Percentiles rank a stretch among this genome's conserved stretches.
Conservation (phyloP, 2,113 vertebrate genomes). For the Leptosomus discolor region DNA sequence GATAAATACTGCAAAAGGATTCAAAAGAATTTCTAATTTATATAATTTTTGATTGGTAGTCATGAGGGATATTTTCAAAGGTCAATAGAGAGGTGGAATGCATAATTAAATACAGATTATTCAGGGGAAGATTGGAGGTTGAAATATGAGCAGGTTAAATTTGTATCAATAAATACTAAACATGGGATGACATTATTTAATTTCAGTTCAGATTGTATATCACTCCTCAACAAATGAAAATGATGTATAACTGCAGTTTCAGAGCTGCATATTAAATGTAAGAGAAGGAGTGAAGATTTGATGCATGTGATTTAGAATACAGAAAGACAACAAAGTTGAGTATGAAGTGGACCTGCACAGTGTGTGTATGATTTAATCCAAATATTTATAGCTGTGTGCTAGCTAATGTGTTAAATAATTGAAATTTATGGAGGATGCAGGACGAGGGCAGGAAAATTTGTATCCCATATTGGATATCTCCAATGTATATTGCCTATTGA, state of each 20-base stretch:
- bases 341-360: not conserved
- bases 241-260: constrained; percentile 49
- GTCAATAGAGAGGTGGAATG: constrained; percentile 65
- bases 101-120: constrained; percentile 65
- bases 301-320: constrained; percentile 27
- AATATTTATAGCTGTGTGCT: not conserved
- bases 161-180: constrained; percentile 68
- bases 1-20: constrained; percentile 6
- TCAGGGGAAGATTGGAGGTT: constrained; percentile 31
- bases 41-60: constrained; percentile 51
- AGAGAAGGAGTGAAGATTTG: constrained; percentile 16
- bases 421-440: not conserved
- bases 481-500: not conserved
- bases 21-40: constrained; percentile 38
- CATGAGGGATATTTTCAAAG: constrained; percentile 52
- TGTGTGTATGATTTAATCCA: not conserved
- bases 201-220: constrained; percentile 52
- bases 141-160: constrained; percentile 61
- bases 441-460: not conserved
- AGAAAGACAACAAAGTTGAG: not conserved
- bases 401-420: not conserved
- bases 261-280: constrained; percentile 33
- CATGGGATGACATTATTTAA: constrained; percentile 55
- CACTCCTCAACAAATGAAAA: constrained; percentile 53
- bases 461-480: not conserved